Evolutionary conservation across 2,888 invertebrate species (phyloP), one percentile per base, ranked within the genome.

Genomic region (Lasioglossum leucozonium): DNA sequence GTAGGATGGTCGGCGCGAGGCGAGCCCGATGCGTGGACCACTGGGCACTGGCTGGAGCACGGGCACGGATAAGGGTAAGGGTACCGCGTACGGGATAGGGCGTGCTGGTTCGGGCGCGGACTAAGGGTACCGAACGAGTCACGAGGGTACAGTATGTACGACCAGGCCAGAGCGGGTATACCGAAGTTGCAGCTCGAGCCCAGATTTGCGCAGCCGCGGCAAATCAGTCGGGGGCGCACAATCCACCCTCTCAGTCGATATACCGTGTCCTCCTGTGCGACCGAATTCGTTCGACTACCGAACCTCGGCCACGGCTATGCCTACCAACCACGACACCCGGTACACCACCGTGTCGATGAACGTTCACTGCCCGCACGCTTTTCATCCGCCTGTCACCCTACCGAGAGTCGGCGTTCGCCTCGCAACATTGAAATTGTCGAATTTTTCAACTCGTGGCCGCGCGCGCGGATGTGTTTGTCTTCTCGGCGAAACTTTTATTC

Each of bases 191-290:
- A 88, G 86, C 86, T 51, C 86, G 79, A 79, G 82, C 83, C 73
- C 92, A 94, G 94, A 96, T 96, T 96, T 95, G 95, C 96, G 96
- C 95, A 93, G 93, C 88, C 94, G 94, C 95, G 95, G 95, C 95
- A 95, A 95, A 95, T 95, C 95, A 92, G 92, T 94, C 94, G 94
- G 93, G 81, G 94, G 94, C 93, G 95, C 94, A 93, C 91, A 92
- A 93, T 93, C 93, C 93, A 92, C 93, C 92, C 93, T 94, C 92
- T 91, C 93, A 94, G 94, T 94, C 94, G 93, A 94, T 94, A 94
- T 93, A 94, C 93, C 90, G 92, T 93, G 91, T 92, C 92, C 91
- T 90, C 93, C 91, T 81, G 88, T 89, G 87, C 81, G 34, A 79
- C 84, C 72, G 87, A 81, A 82, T 85, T 87, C 86, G 86, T 16